Evolutionary conservation across 2,888 invertebrate species (phyloP).

Genomic region (Catocala fraxini): DNA sequence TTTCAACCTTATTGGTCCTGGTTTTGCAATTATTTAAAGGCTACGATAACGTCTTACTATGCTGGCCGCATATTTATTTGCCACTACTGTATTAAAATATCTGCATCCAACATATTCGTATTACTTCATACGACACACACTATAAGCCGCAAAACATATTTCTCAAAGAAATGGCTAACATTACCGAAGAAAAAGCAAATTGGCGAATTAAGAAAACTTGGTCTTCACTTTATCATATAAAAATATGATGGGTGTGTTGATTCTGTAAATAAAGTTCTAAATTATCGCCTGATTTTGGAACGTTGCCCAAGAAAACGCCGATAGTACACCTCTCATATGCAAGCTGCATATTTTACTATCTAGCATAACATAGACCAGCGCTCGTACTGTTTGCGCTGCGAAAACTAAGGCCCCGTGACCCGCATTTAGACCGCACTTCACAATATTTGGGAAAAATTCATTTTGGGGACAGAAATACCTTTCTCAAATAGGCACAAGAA

Average conservation of each 20-base stretch:
- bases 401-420: constrained; percentile 13
- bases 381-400: constrained; percentile 1
- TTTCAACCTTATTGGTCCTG: no score
- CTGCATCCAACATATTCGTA: no score
- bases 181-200: neutral
- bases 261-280: constrained; percentile 12
- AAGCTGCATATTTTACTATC: constrained; percentile 21
- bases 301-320: constrained; percentile 10
- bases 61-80: no score
- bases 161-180: no score
- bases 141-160: no score
- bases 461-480: neutral
- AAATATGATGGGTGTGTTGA: constrained; percentile 1
- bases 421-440: constrained; percentile 9
- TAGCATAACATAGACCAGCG: neutral
- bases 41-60: no score
- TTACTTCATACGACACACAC: no score
- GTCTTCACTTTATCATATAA: neutral
- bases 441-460: neutral
- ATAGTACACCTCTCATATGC: constrained; percentile 8
- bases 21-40: no score
- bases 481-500: neutral
- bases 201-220: neutral
- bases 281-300: constrained; percentile 12
- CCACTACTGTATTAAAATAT: no score